Percentiles rank a stretch among this genome's conserved stretches.
Conservation (phyloP, 2,888 invertebrate genomes). For the Zygothrica quintamaculata region DNA sequence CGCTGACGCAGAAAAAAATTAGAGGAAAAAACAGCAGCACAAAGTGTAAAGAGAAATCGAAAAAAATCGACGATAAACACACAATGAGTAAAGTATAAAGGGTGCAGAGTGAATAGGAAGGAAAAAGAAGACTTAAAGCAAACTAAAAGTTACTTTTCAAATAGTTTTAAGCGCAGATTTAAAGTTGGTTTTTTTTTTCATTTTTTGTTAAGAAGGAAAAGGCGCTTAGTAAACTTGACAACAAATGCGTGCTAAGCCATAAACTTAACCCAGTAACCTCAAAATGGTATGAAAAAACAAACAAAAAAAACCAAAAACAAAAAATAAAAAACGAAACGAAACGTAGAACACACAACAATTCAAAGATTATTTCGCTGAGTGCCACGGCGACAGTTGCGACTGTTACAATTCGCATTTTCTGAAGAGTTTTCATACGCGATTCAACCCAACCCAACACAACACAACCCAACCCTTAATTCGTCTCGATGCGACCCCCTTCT, state of each 20-base stretch:
- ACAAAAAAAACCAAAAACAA: conserved; percentile 22
- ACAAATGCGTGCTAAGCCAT: conserved; percentile 63
- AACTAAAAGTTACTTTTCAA: conserved; percentile 23
- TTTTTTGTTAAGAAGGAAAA: too few species aligned
- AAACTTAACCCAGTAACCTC: conserved; percentile 74
- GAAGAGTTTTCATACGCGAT: neutral
- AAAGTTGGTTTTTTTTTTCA: conserved; percentile 7
- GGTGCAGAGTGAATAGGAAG: too few species aligned
- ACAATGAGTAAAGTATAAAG: too few species aligned
- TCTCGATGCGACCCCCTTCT: too few species aligned
- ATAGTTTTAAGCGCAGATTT: conserved; percentile 8
- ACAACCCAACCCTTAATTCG: too few species aligned
- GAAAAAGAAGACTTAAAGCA: conserved; percentile 16
- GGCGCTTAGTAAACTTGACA: conserved; percentile 39
- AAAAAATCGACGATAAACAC: too few species aligned
- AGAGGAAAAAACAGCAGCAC: too few species aligned
- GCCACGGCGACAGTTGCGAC: conserved; percentile 44
- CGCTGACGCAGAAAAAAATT: too few species aligned
- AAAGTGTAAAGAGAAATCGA: neutral
- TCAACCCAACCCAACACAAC: neutral
- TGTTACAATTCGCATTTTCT: conserved; percentile 32
- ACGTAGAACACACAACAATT: conserved; percentile 27
- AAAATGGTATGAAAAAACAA: conserved; percentile 28
- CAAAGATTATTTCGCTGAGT: conserved; percentile 52
- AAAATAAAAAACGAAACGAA: conserved; percentile 12